Conservation (phyloP, 2,797 vertebrate species). For the Aphelocoma californica region DNA sequence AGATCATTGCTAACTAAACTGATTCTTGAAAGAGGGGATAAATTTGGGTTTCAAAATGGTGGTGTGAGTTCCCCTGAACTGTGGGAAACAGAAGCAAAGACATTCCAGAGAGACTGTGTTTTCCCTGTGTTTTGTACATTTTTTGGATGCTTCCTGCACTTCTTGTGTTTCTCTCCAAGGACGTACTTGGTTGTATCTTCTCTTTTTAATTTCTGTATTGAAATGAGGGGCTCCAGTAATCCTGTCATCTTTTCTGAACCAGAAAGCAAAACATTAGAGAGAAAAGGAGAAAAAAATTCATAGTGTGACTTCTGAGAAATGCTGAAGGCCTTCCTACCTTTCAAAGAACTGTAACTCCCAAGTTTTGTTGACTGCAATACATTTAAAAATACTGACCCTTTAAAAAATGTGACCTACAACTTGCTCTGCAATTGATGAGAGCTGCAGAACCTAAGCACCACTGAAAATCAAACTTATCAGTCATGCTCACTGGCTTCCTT, state of each 20-base stretch:
- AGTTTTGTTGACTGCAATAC: conserved; percentile 24
- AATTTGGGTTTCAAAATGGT: neutral
- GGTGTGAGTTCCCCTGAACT: neutral
- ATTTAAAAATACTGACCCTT: neutral
- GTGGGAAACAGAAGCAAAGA: neutral
- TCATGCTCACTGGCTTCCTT: conserved; percentile 32
- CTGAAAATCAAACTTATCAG: conserved; percentile 46
- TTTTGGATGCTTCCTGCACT: neutral
- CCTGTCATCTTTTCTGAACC: neutral
- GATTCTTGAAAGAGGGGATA: neutral
- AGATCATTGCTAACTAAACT: neutral
- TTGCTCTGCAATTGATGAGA: neutral
- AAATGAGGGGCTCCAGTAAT: neutral
- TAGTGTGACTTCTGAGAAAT: neutral
- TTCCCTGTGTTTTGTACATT: neutral
- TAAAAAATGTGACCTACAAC: neutral
- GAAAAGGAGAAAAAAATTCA: neutral
- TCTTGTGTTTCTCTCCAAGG: neutral
- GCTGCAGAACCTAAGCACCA: conserved; percentile 22
- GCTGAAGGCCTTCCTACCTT: neutral
- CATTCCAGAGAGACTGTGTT: neutral
- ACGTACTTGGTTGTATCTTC: neutral
- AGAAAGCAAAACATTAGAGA: neutral
- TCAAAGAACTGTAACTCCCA: conserved; percentile 1
- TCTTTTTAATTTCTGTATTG: neutral